Evolutionary conservation across 2,888 invertebrate genomes (phyloP), one percentile per base, ranked within the genome.

Genomic region (Gymnoscelis rufifasciata): DNA sequence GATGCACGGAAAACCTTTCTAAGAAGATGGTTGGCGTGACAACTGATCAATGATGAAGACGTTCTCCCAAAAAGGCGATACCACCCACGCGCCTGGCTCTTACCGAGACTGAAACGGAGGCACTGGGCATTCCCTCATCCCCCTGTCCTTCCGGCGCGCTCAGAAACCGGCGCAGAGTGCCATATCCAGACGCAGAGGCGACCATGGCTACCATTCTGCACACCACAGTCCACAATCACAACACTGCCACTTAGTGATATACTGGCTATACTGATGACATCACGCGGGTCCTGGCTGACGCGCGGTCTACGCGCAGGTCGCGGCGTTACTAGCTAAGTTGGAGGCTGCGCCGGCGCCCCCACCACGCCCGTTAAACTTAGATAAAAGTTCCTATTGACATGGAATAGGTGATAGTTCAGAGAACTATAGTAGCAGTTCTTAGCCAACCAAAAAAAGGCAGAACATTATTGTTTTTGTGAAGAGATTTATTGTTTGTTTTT

Each of bases 71-170:
- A n/a, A 35, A 35, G 35, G 35, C 35, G n/a, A 11, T 1, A 33
- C 15, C 14, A 33, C n/a, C 19, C 35, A 35, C 35, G 19, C 15
- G 19, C 35, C 10, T 10, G 11, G 12, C 8, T 14, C 83, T 84
- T 74, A 88, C 88, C 87, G 88, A 87, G 66, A 84, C 88, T 54
- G 87, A 79, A 56, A 87, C 81, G 39, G 87, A 84, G 61, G 83
- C 77, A 64, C 74, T 74, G 56, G 82, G 71, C 53, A 76, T 79
- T 52, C 70, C 72, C 56, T 68, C 71, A 54, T 74, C 68, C 47
- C 51, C 39, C 37, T 75, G 82, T 57, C 86, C 86, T 53, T 80
- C 87, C 54, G 87, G 84, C 50, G 78, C 87, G 74, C 87, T 87
- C 50, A 87, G 78, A 64, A 86, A 87, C 58, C 88, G 82, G 75